Conservation (phyloP, 2,888 invertebrate species). For the Cantharis nigra region DNA sequence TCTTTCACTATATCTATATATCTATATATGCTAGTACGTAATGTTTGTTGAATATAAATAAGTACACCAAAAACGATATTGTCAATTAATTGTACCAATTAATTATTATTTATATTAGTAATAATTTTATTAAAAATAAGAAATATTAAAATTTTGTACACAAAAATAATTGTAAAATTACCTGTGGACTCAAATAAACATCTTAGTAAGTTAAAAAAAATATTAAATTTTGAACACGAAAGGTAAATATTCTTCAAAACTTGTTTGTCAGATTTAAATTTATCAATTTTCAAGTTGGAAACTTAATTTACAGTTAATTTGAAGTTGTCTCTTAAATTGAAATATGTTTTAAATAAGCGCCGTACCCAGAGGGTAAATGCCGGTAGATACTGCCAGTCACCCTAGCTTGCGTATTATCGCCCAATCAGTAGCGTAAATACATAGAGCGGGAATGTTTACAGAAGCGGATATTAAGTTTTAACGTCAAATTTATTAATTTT, state of each 20-base stretch:
- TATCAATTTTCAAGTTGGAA: neutral
- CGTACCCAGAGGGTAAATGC: conserved; percentile 46
- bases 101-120: too few relatives aligned
- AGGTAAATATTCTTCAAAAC: neutral
- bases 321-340: conserved; percentile 42
- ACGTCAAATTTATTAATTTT: conserved; percentile 33
- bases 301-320: conserved; percentile 13
- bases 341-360: conserved; percentile 51
- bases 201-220: neutral
- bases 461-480: conserved; percentile 33
- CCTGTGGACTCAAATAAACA: too few relatives aligned
- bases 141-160: too few relatives aligned
- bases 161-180: too few relatives aligned
- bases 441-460: conserved; percentile 20
- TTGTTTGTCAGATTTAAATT: neutral
- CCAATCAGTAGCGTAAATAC: conserved; percentile 31
- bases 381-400: conserved; percentile 51
- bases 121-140: too few relatives aligned
- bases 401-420: conserved; percentile 41
- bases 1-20: too few relatives aligned
- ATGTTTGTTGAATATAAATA: too few relatives aligned
- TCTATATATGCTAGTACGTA: too few relatives aligned
- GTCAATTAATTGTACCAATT: too few relatives aligned
- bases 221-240: neutral
- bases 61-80: too few relatives aligned